Evolutionary conservation across 2,888 invertebrate genomes (phyloP).

Genomic region (Ethmia dodecea): DNA sequence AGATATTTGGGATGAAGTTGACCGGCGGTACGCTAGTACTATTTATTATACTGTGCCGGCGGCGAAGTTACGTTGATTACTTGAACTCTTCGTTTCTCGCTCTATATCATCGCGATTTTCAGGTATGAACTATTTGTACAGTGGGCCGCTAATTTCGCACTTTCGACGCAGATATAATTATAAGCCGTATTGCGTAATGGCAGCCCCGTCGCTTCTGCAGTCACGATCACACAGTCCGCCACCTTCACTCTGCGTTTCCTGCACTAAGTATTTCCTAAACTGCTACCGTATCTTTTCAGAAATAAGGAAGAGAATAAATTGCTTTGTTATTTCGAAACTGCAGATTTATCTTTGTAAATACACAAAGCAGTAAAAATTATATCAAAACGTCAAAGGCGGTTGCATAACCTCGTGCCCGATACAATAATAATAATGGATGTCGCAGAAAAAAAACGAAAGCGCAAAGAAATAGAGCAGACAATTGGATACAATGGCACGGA

Average conservation of each 20-base stretch:
- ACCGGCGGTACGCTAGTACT: too few relatives aligned
- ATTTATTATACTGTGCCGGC: too few relatives aligned
- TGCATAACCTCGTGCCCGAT: slow-evolving; percentile 73
- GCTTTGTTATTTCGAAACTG: slow-evolving; percentile 3
- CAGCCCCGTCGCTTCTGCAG: slow-evolving; percentile 62
- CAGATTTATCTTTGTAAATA: slow-evolving; percentile 26
- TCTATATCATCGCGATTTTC: slow-evolving; percentile 22
- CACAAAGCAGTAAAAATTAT: slow-evolving; percentile 71
- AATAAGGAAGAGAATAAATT: slow-evolving; percentile 20
- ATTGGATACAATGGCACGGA: slow-evolving; percentile 60
- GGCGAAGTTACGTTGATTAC: too few relatives aligned
- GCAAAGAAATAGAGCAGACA: slow-evolving; percentile 64
- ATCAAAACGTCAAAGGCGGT: slow-evolving; percentile 71
- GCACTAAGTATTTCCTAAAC: slow-evolving; percentile 7
- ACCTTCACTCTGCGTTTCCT: background rate
- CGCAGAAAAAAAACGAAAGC: slow-evolving; percentile 73
- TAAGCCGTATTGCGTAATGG: slow-evolving; percentile 63
- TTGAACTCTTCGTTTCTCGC: slow-evolving; percentile 3
- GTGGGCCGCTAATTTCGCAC: slow-evolving; percentile 58
- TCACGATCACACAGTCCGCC: slow-evolving; percentile 56
- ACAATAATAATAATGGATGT: slow-evolving; percentile 72
- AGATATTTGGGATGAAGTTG: too few relatives aligned
- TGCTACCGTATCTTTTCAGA: slow-evolving; percentile 18
- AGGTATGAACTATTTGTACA: slow-evolving; percentile 21
- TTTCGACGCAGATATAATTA: slow-evolving; percentile 71